Conservation (phyloP, 2,888 invertebrate species). For the Lochmaea capreae region DNA sequence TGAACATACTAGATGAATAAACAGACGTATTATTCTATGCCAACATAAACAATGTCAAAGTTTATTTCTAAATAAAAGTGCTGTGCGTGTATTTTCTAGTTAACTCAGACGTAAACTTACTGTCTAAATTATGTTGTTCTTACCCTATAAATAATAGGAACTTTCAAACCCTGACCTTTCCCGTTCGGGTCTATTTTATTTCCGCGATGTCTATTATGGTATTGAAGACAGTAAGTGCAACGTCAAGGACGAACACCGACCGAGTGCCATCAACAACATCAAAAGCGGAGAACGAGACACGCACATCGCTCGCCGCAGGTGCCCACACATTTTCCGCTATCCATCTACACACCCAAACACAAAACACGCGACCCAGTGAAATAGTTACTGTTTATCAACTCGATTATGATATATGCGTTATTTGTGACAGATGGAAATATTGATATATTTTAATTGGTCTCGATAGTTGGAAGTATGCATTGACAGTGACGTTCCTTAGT, state of each 20-base stretch:
- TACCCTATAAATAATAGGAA: background rate
- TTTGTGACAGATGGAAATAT: background rate
- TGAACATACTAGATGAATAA: too few species aligned
- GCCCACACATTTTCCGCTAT: constrained; percentile 11
- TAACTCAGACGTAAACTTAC: too few species aligned
- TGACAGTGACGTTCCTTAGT: too few species aligned
- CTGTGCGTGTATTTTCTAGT: too few species aligned
- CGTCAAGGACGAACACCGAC: constrained; percentile 29
- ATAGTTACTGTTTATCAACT: background rate
- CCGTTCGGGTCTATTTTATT: background rate
- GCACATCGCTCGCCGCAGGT: constrained; percentile 28
- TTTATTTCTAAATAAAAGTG: too few species aligned
- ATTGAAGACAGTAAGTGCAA: constrained; percentile 20
- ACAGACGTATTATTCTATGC: too few species aligned
- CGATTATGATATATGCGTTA: background rate
- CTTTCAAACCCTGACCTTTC: constrained; percentile 14
- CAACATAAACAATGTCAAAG: too few species aligned
- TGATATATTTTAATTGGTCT: too few species aligned
- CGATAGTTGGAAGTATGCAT: too few species aligned
- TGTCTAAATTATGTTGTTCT: too few species aligned
- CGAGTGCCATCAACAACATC: constrained; percentile 34
- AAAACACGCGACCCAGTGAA: constrained; percentile 15
- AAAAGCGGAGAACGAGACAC: constrained; percentile 28
- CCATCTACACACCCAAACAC: constrained; percentile 21
- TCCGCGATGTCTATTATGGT: constrained; percentile 13